Conservation (phyloP, 1,140 invertebrate genomes). For the Bombus consobrinus region DNA sequence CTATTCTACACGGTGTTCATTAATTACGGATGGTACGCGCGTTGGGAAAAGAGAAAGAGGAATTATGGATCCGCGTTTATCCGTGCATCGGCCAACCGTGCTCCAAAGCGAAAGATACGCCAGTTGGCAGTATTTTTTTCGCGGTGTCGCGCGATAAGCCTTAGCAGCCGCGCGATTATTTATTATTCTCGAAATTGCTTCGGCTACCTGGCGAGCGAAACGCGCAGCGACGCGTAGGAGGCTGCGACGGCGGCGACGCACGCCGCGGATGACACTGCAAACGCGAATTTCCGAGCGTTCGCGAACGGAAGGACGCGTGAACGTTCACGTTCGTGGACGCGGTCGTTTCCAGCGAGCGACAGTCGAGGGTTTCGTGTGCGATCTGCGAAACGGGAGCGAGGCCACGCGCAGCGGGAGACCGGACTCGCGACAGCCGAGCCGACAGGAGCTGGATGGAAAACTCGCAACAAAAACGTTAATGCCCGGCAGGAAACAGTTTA, state of each 20-base stretch:
- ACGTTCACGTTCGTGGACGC: constrained; percentile 1
- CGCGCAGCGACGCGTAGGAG: not conserved
- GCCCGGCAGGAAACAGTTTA: constrained; percentile 77
- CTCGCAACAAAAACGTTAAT: constrained; percentile 71
- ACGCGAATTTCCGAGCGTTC: not conserved
- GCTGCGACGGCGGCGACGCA: no score
- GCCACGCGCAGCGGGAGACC: constrained; percentile 67
- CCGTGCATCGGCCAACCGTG: constrained; percentile 68
- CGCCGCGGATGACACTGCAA: not conserved
- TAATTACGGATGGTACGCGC: constrained; percentile 72
- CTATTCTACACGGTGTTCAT: constrained; percentile 78
- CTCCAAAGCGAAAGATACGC: constrained; percentile 58
- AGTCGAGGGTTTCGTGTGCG: constrained; percentile 34
- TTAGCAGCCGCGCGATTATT: constrained; percentile 53
- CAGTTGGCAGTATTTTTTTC: constrained; percentile 46
- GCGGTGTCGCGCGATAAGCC: constrained; percentile 55
- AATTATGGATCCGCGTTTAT: constrained; percentile 78
- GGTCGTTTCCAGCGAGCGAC: not conserved
- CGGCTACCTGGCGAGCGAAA: not conserved
- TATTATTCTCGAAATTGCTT: constrained; percentile 56
- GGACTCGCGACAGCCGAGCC: constrained; percentile 20
- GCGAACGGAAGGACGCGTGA: not conserved
- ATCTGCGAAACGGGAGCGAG: constrained; percentile 48
- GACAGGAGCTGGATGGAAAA: constrained; percentile 55
- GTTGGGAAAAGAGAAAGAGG: constrained; percentile 71